These are phyloP conservation scores for Zoanthus gigantus DNA, from an alignment of 92 coral and sea anemone genomes.

Conservation along the genomic window DNA sequence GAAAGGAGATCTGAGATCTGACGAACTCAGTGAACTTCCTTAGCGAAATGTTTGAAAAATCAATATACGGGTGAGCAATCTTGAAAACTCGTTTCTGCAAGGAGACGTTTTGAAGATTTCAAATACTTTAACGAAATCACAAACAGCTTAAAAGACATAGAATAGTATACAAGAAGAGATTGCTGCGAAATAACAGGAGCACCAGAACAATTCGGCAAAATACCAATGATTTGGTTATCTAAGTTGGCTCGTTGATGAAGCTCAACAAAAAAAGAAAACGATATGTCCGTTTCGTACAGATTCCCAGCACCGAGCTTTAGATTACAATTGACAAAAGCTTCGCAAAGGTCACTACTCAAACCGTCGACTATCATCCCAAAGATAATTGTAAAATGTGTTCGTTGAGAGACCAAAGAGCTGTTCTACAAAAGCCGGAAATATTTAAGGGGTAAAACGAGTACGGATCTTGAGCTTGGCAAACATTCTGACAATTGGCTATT, in stretches of 20 bases:
- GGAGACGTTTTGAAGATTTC: slow-evolving; percentile 32
- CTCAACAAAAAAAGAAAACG: too few relatives aligned
- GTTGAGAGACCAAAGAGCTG: slow-evolving; percentile 34
- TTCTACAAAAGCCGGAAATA: slow-evolving; percentile 16
- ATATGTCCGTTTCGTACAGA: not conserved
- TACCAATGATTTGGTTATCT: not conserved
- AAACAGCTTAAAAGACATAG: not conserved
- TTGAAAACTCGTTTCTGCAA: slow-evolving; percentile 26
- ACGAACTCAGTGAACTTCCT: slow-evolving; percentile 19
- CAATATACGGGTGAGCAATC: slow-evolving; percentile 3
- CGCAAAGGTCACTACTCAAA: not conserved
- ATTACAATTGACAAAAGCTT: not conserved
- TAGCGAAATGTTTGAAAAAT: slow-evolving; percentile 24
- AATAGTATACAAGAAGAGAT: slow-evolving; percentile 43
- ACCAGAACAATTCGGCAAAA: slow-evolving; percentile 24
- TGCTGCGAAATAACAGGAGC: slow-evolving; percentile 37
- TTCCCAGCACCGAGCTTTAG: not conserved
- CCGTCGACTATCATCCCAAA: slow-evolving; percentile 21
- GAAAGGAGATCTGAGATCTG: slow-evolving; percentile 6
- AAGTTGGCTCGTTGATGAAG: too few relatives aligned
- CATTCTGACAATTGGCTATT: slow-evolving; percentile 24
- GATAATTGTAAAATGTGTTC: slow-evolving; percentile 25
- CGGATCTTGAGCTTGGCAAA: slow-evolving; percentile 35
- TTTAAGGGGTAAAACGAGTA: slow-evolving; percentile 16
- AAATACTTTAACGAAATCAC: slow-evolving; percentile 12